Evolutionary conservation across 2,797 vertebrate genomes (phyloP), one percentile per base, ranked within the genome.

Genomic region (Basileuterus tristriatus): DNA sequence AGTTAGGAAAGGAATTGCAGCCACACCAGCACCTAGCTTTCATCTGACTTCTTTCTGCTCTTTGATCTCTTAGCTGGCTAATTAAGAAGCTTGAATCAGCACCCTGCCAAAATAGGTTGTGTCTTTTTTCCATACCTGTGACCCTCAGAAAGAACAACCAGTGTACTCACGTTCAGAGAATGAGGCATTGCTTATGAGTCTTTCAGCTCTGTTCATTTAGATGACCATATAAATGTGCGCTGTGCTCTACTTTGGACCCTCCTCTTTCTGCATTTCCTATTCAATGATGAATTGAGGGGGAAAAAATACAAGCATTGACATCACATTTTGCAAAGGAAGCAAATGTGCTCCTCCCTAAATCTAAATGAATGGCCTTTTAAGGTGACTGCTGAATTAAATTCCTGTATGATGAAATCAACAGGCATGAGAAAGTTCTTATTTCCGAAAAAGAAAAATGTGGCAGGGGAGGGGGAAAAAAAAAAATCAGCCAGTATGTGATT

Each of bases 341-440:
- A 82, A 90, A 91, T 27, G 46, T 39, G 37, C 78, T 94, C 90
- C 89, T 96, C 95, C 94, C 87, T 89, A 50, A 75, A 67, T 60
- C 72, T 65, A 85, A 83, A 97, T 94, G 84, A 96, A 95, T 95
- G 87, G 90, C 94, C 92, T 95, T 96, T 96, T 95, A 96, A 96
- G 90, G 95, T 95, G 79, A 88, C 72, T 92, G 83, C 63, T 93
- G 90, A 93, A 95, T 94, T 94, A 96, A 84, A 92, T 96, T 96
- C 95, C 91, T 88, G 84, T 91, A 34, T 84, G 93, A 92, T 96
- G 74, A 94, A 94, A 70, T 92, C 92, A 96, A 81, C 59, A 60
- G 74, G 72, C 92, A 70, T 78, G 85, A 93, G 67, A 90, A 94
- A 74, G 72, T 88, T 93, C 63, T 76, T 70, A 83, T 79, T 92